Evolutionary conservation across 2,113 vertebrate genomes (phyloP).

Genomic region (Cyanocitta stelleri): DNA sequence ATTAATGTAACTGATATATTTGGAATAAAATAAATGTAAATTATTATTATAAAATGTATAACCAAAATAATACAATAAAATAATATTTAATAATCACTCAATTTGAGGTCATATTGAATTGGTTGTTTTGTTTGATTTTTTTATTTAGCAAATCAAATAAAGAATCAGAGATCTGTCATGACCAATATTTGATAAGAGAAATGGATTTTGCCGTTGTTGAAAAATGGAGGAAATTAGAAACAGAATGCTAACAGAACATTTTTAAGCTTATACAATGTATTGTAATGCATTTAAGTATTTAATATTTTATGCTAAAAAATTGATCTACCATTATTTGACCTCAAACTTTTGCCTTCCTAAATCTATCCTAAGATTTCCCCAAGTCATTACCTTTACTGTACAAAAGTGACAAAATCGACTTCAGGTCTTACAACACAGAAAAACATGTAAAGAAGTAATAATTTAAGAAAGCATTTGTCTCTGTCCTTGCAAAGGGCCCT

Average conservation of each 20-base stretch:
- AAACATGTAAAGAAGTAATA: background rate
- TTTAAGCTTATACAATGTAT: background rate
- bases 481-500: background rate
- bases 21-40: background rate
- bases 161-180: background rate
- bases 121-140: background rate
- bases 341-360: background rate
- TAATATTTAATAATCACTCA: background rate
- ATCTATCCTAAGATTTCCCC: background rate
- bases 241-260: background rate
- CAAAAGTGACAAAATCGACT: background rate
- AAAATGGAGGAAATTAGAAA: background rate
- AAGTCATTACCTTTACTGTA: background rate
- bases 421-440: background rate
- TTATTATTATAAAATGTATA: background rate
- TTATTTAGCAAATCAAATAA: background rate
- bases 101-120: background rate
- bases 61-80: background rate
- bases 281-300: background rate
- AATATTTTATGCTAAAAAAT: background rate
- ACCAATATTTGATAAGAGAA: background rate
- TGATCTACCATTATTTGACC: background rate
- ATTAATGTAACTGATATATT: background rate
- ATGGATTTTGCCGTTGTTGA: background rate
- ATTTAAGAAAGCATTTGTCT: background rate